Base-by-base conservation (phyloP, 1,140 invertebrate species). In the Acromyrmex heyeri region DNA sequence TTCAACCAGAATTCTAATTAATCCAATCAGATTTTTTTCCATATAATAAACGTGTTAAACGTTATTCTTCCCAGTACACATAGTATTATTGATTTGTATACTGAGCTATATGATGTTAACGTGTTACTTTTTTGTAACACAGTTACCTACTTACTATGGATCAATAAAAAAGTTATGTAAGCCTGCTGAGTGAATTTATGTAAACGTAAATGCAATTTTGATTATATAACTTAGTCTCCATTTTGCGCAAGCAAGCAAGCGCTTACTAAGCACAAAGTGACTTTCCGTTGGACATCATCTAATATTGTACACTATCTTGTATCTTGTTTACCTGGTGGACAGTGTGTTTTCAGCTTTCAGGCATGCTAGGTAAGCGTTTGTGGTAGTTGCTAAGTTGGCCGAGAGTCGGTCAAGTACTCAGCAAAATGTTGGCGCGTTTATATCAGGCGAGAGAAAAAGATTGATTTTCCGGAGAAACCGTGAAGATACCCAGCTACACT, bases 251-350 rank as follows among this genome's bases (percentile, higher is more conserved):
- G 67, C 67, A 38, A 16, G 67, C 79, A 61, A 59, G 53, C 55
- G 79, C 79, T 82, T 59, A 73, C 50, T 27, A 82, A 82, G 78
- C 78, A 24, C 78, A 16, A 72, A 73, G 67, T 73, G 55, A 61
- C 53, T 82, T 82, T 59, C 67, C 12, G 53, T 24, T 72, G 53
- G 69, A 82, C 78, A n/a, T 50, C 34, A 70, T 82, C 79, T 82
- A 82, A 82, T 82, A 73, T 72, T 48, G 53, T 44, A 10, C n/a
- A 48, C 67, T 82, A 82, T 82, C 79, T 72, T 59, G 67, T 82
- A 82, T 82, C 65, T 73, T 82, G 79, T 82, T 82, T 82, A 82
- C 38, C 27, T 24, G 21, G 48, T 59, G 78, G 78, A 72, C 78
- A 72, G 53, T 53, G 14, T 59, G 79, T 72, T 82, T 82, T 72